Evolutionary conservation across 2,888 invertebrate species (phyloP).

Genomic region (Thymelicus acteon): DNA sequence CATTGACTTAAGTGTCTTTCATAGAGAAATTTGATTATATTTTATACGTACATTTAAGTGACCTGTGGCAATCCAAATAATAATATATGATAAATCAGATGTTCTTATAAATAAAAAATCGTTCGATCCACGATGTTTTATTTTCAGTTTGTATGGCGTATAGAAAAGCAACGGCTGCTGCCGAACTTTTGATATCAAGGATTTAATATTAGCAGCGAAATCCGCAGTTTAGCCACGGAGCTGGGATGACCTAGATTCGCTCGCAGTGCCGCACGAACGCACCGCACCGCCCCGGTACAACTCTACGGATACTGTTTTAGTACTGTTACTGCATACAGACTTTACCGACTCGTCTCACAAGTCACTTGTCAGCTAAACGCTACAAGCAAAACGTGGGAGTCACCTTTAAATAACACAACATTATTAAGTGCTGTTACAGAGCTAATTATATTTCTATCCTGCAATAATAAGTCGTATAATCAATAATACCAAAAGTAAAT

Average conservation of each 20-base stretch:
- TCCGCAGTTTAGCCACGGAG: constrained; percentile 60
- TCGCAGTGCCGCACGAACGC: constrained; percentile 41
- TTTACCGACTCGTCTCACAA: constrained; percentile 37
- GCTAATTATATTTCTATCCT: no score
- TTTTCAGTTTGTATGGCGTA: constrained; percentile 2
- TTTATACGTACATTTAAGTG: no score
- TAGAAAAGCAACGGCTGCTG: constrained; percentile 10
- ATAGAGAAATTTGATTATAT: no score
- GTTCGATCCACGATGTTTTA: background rate
- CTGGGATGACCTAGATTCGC: constrained; percentile 70
- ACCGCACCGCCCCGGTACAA: constrained; percentile 53
- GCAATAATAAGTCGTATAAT: no score
- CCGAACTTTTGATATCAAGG: constrained; percentile 24
- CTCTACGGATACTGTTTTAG: constrained; percentile 48
- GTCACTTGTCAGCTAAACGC: background rate
- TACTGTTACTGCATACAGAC: constrained; percentile 52
- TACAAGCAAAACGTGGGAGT: no score
- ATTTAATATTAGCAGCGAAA: constrained; percentile 51
- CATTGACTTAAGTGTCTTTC: no score
- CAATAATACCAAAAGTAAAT: no score
- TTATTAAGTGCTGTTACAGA: no score
- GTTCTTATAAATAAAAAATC: background rate
- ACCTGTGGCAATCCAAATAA: no score
- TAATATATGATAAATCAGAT: background rate
- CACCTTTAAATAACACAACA: no score